These are phyloP conservation scores for Pseudorectes ferrugineus DNA, from an alignment of 2,113 vertebrate species.

Conservation along the genomic window DNA sequence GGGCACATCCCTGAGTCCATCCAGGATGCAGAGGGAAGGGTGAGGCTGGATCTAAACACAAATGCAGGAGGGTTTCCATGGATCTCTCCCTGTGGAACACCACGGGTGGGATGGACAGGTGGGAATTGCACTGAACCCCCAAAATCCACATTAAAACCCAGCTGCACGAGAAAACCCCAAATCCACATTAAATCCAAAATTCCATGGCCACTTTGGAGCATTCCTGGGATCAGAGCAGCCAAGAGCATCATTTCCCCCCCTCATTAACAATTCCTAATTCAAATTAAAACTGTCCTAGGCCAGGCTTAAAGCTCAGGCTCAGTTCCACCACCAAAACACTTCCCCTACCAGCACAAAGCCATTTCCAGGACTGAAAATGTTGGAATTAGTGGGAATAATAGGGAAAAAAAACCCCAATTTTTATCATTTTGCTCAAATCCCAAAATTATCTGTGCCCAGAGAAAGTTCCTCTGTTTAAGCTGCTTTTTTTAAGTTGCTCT, in stretches of 20 bases:
- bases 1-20: accelerated
- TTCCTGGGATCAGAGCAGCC: background rate
- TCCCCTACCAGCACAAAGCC: background rate
- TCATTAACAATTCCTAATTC: background rate
- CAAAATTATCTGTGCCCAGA: background rate
- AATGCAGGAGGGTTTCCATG: accelerated
- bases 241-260: accelerated
- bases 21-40: background rate
- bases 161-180: background rate
- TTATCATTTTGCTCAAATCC: background rate
- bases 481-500: background rate
- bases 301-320: background rate
- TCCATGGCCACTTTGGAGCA: background rate
- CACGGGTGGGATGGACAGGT: accelerated
- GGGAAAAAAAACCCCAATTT: accelerated
- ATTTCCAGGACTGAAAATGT: background rate
- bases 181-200: background rate
- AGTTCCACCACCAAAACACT: background rate
- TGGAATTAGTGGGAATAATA: background rate
- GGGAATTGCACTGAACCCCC: background rate
- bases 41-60: background rate
- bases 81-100: background rate
- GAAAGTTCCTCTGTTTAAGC: background rate
- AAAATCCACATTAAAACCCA: background rate
- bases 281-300: background rate